Base-by-base conservation (phyloP, 2,113 vertebrate species). In the Edolisoma coerulescens region DNA sequence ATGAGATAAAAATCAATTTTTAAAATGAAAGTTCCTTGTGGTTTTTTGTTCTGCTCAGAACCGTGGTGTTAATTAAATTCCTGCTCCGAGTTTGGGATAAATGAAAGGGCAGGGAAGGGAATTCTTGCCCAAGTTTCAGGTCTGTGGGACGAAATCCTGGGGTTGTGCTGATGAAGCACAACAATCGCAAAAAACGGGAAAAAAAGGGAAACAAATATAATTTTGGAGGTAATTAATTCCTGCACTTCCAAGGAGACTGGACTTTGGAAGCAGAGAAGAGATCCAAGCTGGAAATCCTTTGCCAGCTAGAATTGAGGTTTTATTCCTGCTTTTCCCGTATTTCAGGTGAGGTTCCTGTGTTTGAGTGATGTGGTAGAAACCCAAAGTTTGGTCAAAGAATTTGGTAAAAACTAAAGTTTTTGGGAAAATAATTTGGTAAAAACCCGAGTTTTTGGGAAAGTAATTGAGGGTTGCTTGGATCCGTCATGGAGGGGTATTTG, bases 1-100 rank as follows among this genome's bases (percentile, higher is more conserved):
- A 83, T 10, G 45, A 86, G 91, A 96, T 84, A 73, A 92, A 95
- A 89, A 95, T 80, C 71, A 39, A 3, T 4, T 56, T 49, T 61
- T 28, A 1, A 50, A 83, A 77, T 80, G 53, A 49, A 86, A 80
- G 23, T 90, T 90, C 54, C 75, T 83, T 54, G 85, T n/a, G 92
- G 65, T 65, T 94, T 82, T 32, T 69, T 39, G 37, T 28, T 13
- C 39, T 10, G 57, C 53, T 76, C 59, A 19, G 32, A 91, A 64
- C 23, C 1, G 13, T 41, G 61, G 73, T 10, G 67, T 86, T 90
- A 69, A 84, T 86, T 77, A 88, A 81, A 17, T 7, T 11, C 24
- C 28, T 45, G 5, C 50, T 32, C 35, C 2, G 27, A 27, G 64
- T 45, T 83, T 18, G 35, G 57, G 63, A 10, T 26, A 69, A 88